Evolutionary conservation across 1,140 invertebrate species (phyloP).

Genomic region (Bathynomus jamesi): DNA sequence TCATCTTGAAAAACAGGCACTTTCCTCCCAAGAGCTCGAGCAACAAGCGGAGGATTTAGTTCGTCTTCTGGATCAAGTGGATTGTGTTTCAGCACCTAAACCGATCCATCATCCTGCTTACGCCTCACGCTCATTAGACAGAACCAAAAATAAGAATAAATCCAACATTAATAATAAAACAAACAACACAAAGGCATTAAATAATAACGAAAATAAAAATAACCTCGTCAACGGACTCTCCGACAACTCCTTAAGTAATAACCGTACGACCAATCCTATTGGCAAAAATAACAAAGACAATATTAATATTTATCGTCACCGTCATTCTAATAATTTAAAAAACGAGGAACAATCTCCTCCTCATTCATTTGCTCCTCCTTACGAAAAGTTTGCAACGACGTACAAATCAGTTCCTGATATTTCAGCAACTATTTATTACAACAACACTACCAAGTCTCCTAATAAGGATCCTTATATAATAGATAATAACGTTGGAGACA

Average conservation of each 20-base stretch:
- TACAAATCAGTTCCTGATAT: not conserved
- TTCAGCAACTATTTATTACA: not conserved
- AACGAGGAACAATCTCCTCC: not conserved
- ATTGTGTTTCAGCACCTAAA: slow-evolving; percentile 50
- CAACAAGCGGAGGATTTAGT: slow-evolving; percentile 62
- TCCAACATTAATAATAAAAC: not conserved
- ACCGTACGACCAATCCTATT: slow-evolving; percentile 4
- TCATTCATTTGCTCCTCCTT: not conserved
- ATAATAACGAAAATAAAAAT: slow-evolving; percentile 23
- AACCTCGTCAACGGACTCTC: slow-evolving; percentile 39
- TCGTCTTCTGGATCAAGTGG: slow-evolving; percentile 56
- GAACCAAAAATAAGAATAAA: slow-evolving; percentile 9
- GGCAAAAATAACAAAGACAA: slow-evolving; percentile 10
- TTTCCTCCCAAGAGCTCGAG: slow-evolving; percentile 49
- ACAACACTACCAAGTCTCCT: not conserved
- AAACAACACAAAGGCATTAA: not conserved
- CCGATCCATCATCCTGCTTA: slow-evolving; percentile 1
- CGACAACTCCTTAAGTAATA: slow-evolving; percentile 51
- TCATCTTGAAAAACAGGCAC: slow-evolving; percentile 56
- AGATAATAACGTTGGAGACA: not conserved
- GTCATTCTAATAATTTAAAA: not conserved
- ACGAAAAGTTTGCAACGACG: not conserved
- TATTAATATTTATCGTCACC: slow-evolving; percentile 4
- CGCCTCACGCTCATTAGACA: slow-evolving; percentile 23
- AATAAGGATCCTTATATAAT: not conserved